phyloP scores from a whole-genome alignment of 2,113 vertebrate genomes.

The Datnioides undecimradiatus region DNA sequence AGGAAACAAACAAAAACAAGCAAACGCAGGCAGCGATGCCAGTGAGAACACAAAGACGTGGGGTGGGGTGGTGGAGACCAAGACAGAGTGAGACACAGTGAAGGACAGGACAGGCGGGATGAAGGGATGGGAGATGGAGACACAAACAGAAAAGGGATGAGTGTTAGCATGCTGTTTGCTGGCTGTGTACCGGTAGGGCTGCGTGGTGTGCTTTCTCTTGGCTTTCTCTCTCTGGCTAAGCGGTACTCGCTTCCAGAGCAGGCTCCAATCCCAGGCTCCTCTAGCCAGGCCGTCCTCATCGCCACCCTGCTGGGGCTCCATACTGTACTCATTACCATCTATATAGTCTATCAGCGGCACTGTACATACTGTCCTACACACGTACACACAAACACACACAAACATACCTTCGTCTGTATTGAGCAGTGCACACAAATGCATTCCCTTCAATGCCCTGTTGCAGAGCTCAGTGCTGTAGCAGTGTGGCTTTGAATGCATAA shows the following conservation, averaged over 20 bases:
- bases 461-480: not conserved
- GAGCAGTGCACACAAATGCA: not conserved
- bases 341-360: conserved; percentile 99
- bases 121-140: conserved; percentile 78
- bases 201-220: conserved; percentile 93
- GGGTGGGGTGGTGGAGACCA: conserved; percentile 17
- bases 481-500: too few species aligned
- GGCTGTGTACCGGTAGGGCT: conserved; percentile 94
- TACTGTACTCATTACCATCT: conserved; percentile 98
- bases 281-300: conserved; percentile 98
- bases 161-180: conserved; percentile 75
- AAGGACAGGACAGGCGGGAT: conserved; percentile 71
- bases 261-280: conserved; percentile 99
- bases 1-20: conserved; percentile 1
- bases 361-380: conserved; percentile 97
- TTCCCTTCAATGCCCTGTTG: not conserved
- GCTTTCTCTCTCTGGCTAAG: conserved; percentile 96
- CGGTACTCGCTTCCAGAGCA: conserved; percentile 98
- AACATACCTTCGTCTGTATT: conserved; percentile 3
- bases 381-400: conserved; percentile 49
- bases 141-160: conserved; percentile 77
- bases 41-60: conserved; percentile 61
- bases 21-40: conserved; percentile 33
- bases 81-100: conserved; percentile 50
- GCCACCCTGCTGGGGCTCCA: conserved; percentile 98